phyloP scores from a whole-genome alignment of 2,888 invertebrate genomes.

The Ametastegia equiseti region DNA sequence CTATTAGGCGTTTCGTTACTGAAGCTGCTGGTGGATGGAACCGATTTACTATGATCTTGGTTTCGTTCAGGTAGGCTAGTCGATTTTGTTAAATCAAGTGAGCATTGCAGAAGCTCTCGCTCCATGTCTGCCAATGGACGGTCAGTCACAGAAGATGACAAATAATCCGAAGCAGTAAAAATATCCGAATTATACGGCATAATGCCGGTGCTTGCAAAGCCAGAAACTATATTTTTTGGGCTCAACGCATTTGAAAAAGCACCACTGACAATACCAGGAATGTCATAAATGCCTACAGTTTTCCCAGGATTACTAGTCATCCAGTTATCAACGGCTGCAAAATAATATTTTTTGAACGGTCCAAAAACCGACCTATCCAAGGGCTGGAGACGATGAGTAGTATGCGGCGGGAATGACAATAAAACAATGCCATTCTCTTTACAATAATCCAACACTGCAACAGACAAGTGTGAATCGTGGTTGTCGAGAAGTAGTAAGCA shows the following conservation, averaged over 20 bases:
- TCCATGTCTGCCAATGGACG: too few species aligned
- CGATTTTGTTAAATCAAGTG: too few species aligned
- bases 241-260: constrained; percentile 42
- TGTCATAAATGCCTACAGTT: constrained; percentile 61
- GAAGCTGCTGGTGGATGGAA: too few species aligned
- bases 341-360: constrained; percentile 63
- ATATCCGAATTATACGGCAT: constrained; percentile 52
- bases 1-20: too few species aligned
- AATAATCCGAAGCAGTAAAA: constrained; percentile 42
- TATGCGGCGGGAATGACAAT: constrained; percentile 65
- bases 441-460: constrained; percentile 52
- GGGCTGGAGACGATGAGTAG: constrained; percentile 66
- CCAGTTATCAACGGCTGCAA: constrained; percentile 61
- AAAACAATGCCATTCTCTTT: constrained; percentile 63
- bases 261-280: constrained; percentile 55
- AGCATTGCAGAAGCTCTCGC: too few species aligned
- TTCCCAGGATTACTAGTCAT: constrained; percentile 53
- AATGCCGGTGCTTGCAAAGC: constrained; percentile 52
- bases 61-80: too few species aligned
- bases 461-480: neutral
- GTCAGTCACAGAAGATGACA: neutral
- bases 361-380: constrained; percentile 63
- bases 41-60: too few species aligned
- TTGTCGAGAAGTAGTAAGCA: neutral
- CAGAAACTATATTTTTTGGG: constrained; percentile 49